A percentile compares a stretch with the other conserved stretches of the same genome.
phyloP scores from a whole-genome alignment of 2,113 vertebrate species.

The Lonchura striata region DNA sequence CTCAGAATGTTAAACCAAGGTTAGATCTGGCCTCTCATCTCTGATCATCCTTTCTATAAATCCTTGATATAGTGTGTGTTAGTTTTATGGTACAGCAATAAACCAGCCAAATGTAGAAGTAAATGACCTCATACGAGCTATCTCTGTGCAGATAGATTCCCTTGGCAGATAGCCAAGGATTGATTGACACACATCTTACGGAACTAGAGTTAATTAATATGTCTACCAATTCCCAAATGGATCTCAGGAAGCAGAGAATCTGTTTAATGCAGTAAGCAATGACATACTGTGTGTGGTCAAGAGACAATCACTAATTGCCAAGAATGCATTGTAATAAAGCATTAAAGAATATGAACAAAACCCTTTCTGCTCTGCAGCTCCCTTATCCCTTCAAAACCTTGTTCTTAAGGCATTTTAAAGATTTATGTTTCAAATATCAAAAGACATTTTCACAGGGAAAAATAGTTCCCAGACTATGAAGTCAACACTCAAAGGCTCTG shows the following conservation, averaged over 20 bases:
- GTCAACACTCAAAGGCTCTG: slow-evolving; percentile 17
- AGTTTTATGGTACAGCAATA: slow-evolving; percentile 54
- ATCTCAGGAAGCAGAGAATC: slow-evolving; percentile 72
- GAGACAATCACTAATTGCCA: slow-evolving; percentile 56
- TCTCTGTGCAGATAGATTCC: slow-evolving; percentile 63
- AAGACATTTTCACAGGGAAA: neutral
- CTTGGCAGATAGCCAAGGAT: slow-evolving; percentile 71
- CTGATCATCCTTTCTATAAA: slow-evolving; percentile 52
- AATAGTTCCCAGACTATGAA: slow-evolving; percentile 1
- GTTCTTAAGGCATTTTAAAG: neutral
- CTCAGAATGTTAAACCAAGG: slow-evolving; percentile 18
- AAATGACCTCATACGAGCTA: slow-evolving; percentile 68
- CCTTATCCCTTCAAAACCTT: neutral
- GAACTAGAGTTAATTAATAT: slow-evolving; percentile 77
- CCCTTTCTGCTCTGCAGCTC: neutral
- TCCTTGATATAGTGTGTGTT: slow-evolving; percentile 47
- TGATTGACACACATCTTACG: slow-evolving; percentile 76
- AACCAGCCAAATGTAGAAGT: slow-evolving; percentile 57
- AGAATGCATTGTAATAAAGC: slow-evolving; percentile 47
- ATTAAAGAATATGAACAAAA: neutral
- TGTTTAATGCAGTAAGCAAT: slow-evolving; percentile 73
- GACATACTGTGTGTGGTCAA: slow-evolving; percentile 70
- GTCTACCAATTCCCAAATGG: slow-evolving; percentile 73
- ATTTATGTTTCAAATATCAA: slow-evolving; percentile 27
- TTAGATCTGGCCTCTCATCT: slow-evolving; percentile 12